phyloP scores from a whole-genome alignment of 2,888 invertebrate species.

The Crepidodera aurea region DNA sequence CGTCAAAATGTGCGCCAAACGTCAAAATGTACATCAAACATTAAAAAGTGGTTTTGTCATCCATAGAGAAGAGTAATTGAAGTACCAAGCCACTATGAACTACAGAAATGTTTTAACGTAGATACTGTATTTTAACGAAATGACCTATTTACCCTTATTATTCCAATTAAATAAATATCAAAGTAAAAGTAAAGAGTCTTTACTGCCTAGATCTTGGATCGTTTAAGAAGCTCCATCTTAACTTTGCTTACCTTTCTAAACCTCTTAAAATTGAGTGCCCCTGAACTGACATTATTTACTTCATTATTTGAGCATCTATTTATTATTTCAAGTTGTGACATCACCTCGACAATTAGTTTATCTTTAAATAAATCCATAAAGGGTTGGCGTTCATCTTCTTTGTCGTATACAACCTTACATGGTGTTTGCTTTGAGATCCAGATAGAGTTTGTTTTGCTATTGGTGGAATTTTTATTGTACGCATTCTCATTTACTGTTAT shows the following conservation, averaged over 20 bases:
- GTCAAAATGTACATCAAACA: too few relatives aligned
- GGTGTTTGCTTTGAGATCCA: slow-evolving; percentile 39
- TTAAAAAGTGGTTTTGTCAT: too few relatives aligned
- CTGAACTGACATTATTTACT: slow-evolving; percentile 18
- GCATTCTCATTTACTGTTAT: not conserved
- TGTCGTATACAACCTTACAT: slow-evolving; percentile 25
- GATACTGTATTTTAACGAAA: too few relatives aligned
- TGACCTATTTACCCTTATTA: too few relatives aligned
- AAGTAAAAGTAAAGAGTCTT: too few relatives aligned
- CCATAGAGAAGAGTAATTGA: too few relatives aligned
- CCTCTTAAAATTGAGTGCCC: slow-evolving; percentile 45
- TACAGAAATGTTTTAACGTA: too few relatives aligned
- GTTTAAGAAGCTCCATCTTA: too few relatives aligned
- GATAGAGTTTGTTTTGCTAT: slow-evolving; percentile 12
- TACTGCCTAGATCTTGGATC: too few relatives aligned
- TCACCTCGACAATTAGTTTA: slow-evolving; percentile 43
- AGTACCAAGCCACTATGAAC: too few relatives aligned
- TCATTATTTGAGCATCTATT: slow-evolving; percentile 16
- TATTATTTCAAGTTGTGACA: slow-evolving; percentile 32
- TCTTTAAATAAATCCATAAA: slow-evolving; percentile 48
- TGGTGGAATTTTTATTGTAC: not conserved
- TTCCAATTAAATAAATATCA: not conserved
- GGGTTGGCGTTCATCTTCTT: slow-evolving; percentile 37
- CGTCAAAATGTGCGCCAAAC: too few relatives aligned
- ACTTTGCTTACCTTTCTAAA: slow-evolving; percentile 46